Percentiles rank a stretch among this genome's conserved stretches.
Evolutionary conservation across 2,797 vertebrate genomes (phyloP).

Genomic region (Coluber constrictor): DNA sequence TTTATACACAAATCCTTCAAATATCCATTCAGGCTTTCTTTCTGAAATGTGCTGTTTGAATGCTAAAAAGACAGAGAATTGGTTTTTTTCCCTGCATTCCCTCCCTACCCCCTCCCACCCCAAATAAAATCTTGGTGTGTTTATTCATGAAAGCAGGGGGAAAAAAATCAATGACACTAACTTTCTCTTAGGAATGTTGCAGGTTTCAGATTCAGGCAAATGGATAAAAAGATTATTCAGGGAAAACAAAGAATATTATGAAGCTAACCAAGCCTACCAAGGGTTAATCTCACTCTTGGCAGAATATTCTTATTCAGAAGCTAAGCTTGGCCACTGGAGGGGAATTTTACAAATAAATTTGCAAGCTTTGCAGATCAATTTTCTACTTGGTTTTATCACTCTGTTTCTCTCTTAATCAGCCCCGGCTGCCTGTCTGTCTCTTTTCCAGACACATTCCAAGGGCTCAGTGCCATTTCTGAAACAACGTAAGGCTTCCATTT

Average conservation of each 20-base stretch:
- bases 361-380: conserved; percentile 66
- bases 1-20: background rate
- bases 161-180: background rate
- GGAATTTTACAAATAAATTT: conserved; percentile 67
- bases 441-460: conserved; percentile 48
- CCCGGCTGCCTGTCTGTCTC: conserved; percentile 5
- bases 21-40: background rate
- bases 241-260: background rate
- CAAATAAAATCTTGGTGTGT: background rate
- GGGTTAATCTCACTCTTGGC: conserved; percentile 52
- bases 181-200: background rate
- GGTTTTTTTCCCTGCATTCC: background rate
- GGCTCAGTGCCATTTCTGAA: conserved; percentile 52
- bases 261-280: conserved; percentile 1
- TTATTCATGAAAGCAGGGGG: background rate
- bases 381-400: conserved; percentile 63
- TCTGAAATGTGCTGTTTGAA: background rate
- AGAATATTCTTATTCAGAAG: conserved; percentile 46
- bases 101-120: background rate
- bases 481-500: conserved; percentile 32
- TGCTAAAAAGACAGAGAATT: background rate
- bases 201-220: background rate
- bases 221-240: background rate
- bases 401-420: conserved; percentile 43
- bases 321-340: conserved; percentile 56